Evolutionary conservation across 2,888 invertebrate species (phyloP).

Genomic region (Exocentrus adspersus): DNA sequence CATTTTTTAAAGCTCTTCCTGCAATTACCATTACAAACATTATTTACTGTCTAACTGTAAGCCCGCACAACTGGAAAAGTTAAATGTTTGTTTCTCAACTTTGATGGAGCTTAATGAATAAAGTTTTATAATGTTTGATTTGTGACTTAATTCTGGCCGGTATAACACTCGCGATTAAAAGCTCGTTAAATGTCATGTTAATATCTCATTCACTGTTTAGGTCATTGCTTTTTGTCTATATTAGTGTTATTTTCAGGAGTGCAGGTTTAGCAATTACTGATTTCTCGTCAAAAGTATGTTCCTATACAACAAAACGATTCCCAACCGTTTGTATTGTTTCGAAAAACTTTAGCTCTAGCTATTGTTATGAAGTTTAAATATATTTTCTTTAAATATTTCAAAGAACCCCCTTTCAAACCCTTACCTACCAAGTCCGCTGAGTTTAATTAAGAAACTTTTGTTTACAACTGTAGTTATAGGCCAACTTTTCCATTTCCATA

Average conservation of each 20-base stretch:
- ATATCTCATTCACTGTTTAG: not conserved
- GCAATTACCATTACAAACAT: not conserved
- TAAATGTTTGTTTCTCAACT: not conserved
- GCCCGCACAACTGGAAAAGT: not conserved
- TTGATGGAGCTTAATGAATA: not conserved
- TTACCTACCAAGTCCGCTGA: conserved; percentile 20
- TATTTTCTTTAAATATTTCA: not conserved
- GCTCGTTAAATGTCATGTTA: not conserved
- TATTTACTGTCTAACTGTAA: not conserved
- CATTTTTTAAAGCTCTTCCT: not conserved
- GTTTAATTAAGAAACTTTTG: conserved; percentile 38
- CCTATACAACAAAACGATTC: too few relatives aligned
- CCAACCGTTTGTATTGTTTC: too few relatives aligned
- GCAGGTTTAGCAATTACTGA: too few relatives aligned
- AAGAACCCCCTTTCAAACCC: not conserved
- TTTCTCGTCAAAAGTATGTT: too few relatives aligned
- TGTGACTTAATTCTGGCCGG: not conserved
- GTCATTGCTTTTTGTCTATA: too few relatives aligned
- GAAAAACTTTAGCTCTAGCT: too few relatives aligned
- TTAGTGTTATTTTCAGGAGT: too few relatives aligned
- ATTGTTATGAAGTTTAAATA: too few relatives aligned
- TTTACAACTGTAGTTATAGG: conserved; percentile 1
- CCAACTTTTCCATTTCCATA: not conserved
- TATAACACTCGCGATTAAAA: not conserved
- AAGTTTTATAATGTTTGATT: conserved; percentile 1